These are phyloP conservation scores for Aporophyla lueneburgensis DNA, from an alignment of 2,888 invertebrate genomes.

Conservation along the genomic window DNA sequence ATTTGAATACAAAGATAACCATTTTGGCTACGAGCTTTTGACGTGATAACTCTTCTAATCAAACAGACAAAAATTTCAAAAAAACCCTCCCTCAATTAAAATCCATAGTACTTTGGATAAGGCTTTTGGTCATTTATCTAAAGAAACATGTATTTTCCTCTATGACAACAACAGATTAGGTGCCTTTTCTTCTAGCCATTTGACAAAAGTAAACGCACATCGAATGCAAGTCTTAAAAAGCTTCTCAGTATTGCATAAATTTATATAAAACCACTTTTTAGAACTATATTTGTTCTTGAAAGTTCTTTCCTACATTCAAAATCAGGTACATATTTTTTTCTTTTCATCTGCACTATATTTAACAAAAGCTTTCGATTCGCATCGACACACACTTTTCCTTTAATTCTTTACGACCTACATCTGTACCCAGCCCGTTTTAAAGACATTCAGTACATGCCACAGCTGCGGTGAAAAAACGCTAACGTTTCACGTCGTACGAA, in stretches of 20 bases:
- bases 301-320: not conserved
- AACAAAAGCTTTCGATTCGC: not conserved
- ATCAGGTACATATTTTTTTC: no score
- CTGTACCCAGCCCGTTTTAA: conserved; percentile 10
- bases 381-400: not conserved
- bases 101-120: not conserved
- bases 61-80: no score
- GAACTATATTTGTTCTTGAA: not conserved
- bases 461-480: conserved; percentile 51
- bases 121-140: no score
- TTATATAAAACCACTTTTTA: not conserved
- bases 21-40: no score
- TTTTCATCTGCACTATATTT: not conserved
- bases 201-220: not conserved
- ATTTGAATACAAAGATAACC: no score
- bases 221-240: not conserved
- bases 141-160: not conserved
- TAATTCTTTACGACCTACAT: conserved; percentile 41
- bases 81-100: not conserved
- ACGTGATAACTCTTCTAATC: no score
- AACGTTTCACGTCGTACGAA: conserved; percentile 69
- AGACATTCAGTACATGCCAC: conserved; percentile 33
- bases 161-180: no score
- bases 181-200: not conserved
- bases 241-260: not conserved